Conservation (phyloP, 2,797 vertebrate genomes). For the Phyllotis vaccarum region DNA sequence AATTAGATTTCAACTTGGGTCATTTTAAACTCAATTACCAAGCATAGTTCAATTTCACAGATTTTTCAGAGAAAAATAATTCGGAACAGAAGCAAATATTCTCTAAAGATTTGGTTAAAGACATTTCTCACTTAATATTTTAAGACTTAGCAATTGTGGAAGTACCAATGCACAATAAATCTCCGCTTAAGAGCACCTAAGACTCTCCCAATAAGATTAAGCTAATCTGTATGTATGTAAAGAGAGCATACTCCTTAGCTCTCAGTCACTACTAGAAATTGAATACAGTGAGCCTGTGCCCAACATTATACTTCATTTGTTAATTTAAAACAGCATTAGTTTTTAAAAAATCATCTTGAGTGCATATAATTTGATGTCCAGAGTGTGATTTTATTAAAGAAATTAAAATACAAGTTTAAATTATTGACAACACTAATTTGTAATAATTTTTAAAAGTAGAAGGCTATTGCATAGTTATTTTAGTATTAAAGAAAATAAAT, state of each 20-base stretch:
- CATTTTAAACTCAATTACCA: constrained; percentile 70
- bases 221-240: constrained; percentile 65
- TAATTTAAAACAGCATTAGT: constrained; percentile 70
- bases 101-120: constrained; percentile 72
- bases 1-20: constrained; percentile 61
- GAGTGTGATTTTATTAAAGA: constrained; percentile 63
- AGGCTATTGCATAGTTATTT: constrained; percentile 59
- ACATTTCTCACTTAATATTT: constrained; percentile 74
- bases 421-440: constrained; percentile 66
- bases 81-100: constrained; percentile 67
- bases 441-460: constrained; percentile 54
- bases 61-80: constrained; percentile 70
- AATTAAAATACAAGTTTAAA: constrained; percentile 63
- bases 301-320: constrained; percentile 72
- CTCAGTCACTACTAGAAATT: constrained; percentile 71
- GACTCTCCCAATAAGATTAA: constrained; percentile 62
- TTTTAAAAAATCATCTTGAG: constrained; percentile 61
- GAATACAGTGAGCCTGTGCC: constrained; percentile 48
- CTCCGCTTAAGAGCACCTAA: constrained; percentile 52
- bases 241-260: constrained; percentile 50
- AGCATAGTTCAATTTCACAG: constrained; percentile 63
- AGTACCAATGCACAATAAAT: constrained; percentile 65
- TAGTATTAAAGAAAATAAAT: constrained; percentile 56
- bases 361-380: constrained; percentile 61
- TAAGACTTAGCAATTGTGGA: constrained; percentile 77